Conservation (phyloP, 2,113 vertebrate species). For the Corapipo altera region DNA sequence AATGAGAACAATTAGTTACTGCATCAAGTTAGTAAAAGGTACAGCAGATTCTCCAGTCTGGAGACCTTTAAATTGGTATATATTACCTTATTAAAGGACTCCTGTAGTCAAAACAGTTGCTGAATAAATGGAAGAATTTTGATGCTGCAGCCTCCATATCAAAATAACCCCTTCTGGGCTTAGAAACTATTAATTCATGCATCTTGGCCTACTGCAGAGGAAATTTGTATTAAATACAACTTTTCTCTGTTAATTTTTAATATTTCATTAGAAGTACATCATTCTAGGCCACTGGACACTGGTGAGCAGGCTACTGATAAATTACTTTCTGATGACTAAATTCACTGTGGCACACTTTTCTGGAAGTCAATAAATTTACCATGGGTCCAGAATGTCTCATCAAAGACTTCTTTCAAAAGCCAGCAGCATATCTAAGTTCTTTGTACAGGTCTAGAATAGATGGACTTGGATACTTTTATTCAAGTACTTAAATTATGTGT, state of each 20-base stretch:
- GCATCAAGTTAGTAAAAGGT: not conserved
- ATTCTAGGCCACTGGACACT: not conserved
- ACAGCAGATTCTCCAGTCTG: not conserved
- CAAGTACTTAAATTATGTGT: not conserved
- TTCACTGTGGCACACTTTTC: not conserved
- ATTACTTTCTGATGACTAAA: not conserved
- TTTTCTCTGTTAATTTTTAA: constrained; percentile 10
- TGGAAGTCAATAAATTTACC: not conserved
- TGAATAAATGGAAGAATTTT: not conserved
- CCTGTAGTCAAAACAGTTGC: not conserved
- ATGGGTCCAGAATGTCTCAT: not conserved
- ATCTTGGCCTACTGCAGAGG: not conserved
- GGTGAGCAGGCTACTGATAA: not conserved
- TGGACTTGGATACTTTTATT: not conserved
- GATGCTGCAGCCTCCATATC: not conserved
- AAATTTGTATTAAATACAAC: not conserved
- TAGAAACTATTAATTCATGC: not conserved
- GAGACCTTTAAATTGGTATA: not conserved
- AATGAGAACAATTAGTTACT: not conserved
- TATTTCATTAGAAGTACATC: not conserved
- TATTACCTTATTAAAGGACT: not conserved
- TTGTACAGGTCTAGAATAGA: not conserved
- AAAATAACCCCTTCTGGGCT: not conserved
- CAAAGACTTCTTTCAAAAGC: not conserved
- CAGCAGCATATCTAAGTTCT: not conserved